Percentiles rank a stretch among this genome's conserved stretches.
These are phyloP conservation scores for Synanthedon myopaeformis DNA, from an alignment of 2,888 invertebrate genomes.

Conservation along the genomic window DNA sequence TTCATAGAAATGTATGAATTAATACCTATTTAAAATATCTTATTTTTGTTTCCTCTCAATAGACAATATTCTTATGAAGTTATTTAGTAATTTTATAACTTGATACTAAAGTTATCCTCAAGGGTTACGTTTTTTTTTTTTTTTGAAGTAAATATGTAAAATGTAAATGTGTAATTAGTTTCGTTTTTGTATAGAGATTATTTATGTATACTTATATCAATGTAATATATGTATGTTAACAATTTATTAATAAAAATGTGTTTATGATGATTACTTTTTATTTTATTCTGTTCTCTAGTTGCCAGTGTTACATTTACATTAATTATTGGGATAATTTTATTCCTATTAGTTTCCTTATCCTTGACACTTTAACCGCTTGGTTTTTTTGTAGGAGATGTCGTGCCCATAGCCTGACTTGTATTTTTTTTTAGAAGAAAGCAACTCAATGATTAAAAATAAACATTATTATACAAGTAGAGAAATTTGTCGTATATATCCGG, in stretches of 20 bases:
- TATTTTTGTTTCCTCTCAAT: background rate
- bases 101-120: background rate
- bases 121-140: background rate
- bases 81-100: background rate
- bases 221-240: conserved; percentile 48
- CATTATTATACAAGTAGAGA: too few relatives aligned
- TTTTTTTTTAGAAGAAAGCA: too few relatives aligned
- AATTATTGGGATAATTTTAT: too few relatives aligned
- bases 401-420: too few relatives aligned
- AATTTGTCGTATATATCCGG: too few relatives aligned
- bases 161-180: conserved; percentile 45
- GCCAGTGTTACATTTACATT: too few relatives aligned
- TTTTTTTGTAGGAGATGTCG: too few relatives aligned
- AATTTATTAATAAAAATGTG: conserved; percentile 49
- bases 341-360: too few relatives aligned
- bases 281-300: too few relatives aligned
- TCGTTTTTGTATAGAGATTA: conserved; percentile 55
- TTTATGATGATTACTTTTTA: conserved; percentile 20
- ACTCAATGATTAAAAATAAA: too few relatives aligned
- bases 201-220: conserved; percentile 40
- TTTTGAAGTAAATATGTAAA: conserved; percentile 1
- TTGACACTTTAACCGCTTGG: too few relatives aligned
- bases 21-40: background rate
- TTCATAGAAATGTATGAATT: too few relatives aligned
- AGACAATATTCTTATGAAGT: background rate